These are phyloP conservation scores for Ranitomeya imitator DNA, from an alignment of 2,113 vertebrate species.

Conservation along the genomic window DNA sequence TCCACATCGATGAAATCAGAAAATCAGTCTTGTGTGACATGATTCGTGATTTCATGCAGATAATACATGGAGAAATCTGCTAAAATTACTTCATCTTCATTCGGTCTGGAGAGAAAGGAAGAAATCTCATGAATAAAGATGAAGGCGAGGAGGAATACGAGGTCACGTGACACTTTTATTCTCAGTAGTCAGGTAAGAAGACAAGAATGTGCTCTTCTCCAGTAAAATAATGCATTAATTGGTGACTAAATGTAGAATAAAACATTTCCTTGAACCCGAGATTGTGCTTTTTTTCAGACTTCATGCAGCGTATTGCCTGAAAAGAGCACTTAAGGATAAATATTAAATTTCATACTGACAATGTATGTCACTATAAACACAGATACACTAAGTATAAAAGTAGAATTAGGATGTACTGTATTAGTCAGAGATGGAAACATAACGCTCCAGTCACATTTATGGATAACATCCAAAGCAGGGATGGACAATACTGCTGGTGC, in stretches of 20 bases:
- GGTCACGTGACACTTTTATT: constrained; percentile 15
- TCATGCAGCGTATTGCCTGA: background rate
- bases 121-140: constrained; percentile 5
- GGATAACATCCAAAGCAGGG: background rate
- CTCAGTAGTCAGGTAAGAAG: background rate
- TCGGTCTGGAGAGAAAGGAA: background rate
- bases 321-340: background rate
- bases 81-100: background rate
- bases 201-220: background rate
- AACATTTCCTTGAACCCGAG: background rate
- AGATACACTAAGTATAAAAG: background rate
- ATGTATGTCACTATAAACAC: background rate
- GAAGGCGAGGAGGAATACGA: background rate
- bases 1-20: background rate
- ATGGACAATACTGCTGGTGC: no score
- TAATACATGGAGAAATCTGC: background rate
- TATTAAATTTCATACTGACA: background rate
- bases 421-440: background rate
- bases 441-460: background rate
- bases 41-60: background rate
- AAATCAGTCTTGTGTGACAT: background rate
- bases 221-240: constrained; percentile 13
- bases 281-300: background rate
- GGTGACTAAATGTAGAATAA: background rate
- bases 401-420: background rate